Percentiles rank a stretch among this genome's conserved stretches.
These are phyloP conservation scores for Anoplolepis gracilipes DNA, from an alignment of 1,140 invertebrate species.

Conservation along the genomic window DNA sequence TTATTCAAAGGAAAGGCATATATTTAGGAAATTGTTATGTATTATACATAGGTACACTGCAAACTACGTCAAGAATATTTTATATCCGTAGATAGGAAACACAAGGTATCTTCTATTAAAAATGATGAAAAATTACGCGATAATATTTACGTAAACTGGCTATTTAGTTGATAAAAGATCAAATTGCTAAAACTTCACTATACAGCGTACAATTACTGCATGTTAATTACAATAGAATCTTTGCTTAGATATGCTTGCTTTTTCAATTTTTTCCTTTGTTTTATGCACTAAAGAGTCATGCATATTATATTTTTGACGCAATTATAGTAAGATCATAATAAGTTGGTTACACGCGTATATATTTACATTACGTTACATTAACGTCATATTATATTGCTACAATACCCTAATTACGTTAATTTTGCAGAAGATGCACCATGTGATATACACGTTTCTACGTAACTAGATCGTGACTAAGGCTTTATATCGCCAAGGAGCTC, in stretches of 20 bases:
- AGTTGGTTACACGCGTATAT: background rate
- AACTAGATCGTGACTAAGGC: conserved; percentile 12
- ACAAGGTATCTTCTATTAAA: background rate
- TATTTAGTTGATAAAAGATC: background rate
- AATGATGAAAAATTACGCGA: background rate
- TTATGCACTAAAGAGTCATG: background rate
- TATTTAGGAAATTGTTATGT: conserved; percentile 30
- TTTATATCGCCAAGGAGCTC: background rate
- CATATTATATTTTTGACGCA: conserved; percentile 15
- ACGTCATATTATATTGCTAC: conserved; percentile 8
- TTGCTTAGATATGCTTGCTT: background rate
- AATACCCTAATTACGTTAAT: conserved; percentile 22
- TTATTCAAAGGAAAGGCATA: conserved; percentile 20
- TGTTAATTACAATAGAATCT: conserved; percentile 9
- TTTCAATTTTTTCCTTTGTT: background rate
- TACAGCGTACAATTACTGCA: background rate
- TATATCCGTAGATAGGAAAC: background rate
- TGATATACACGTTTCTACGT: background rate
- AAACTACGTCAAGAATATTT: background rate
- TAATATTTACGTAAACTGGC: background rate
- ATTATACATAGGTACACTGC: conserved; percentile 22
- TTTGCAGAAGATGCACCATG: background rate
- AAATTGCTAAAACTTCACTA: background rate
- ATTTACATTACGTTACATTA: conserved; percentile 11
- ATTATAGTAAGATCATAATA: background rate